Evolutionary conservation across 1,140 invertebrate genomes (phyloP).

Genomic region (Venustaconcha ellipsiformis): DNA sequence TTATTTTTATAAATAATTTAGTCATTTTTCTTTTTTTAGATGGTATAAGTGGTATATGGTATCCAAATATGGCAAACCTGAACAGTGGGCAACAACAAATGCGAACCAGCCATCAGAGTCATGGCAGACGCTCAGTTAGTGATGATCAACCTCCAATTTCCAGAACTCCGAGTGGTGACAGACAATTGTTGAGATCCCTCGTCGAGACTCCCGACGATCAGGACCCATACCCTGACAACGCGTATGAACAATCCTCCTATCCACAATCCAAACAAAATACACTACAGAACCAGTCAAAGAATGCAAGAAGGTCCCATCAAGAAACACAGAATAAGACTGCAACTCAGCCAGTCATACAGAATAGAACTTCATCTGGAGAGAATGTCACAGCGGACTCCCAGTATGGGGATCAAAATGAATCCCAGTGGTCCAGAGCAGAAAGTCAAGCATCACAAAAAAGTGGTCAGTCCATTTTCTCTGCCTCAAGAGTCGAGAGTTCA

Average conservation of each 20-base stretch:
- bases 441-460: background rate
- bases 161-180: constrained; percentile 23
- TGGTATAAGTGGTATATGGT: too few species aligned
- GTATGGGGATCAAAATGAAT: constrained; percentile 1
- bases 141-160: background rate
- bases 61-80: too few species aligned
- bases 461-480: constrained; percentile 2
- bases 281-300: background rate
- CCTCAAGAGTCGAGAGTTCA: background rate
- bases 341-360: background rate
- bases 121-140: too few species aligned
- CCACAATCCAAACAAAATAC: background rate
- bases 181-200: constrained; percentile 11
- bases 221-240: background rate
- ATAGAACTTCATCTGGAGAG: background rate
- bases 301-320: background rate
- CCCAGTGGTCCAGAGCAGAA: background rate
- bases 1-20: too few species aligned
- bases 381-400: constrained; percentile 4
- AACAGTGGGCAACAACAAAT: too few species aligned
- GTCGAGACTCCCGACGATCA: constrained; percentile 17
- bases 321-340: background rate
- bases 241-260: constrained; percentile 1
- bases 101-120: too few species aligned
- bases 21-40: too few species aligned